Conservation (phyloP, 2,113 vertebrate species). For the Salvelinus alpinus region DNA sequence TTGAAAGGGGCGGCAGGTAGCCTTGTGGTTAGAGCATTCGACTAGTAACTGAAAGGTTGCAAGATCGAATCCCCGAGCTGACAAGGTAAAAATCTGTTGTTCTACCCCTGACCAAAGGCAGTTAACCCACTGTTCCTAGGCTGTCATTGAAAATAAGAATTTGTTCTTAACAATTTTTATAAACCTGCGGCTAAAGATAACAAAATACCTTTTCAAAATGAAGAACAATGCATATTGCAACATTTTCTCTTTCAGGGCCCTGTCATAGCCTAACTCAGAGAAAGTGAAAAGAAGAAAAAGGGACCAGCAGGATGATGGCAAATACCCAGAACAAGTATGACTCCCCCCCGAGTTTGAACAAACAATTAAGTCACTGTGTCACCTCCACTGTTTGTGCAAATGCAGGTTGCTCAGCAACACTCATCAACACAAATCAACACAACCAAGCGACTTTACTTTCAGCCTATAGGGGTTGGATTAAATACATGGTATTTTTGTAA, state of each 20-base stretch:
- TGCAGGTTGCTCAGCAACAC: constrained; percentile 36
- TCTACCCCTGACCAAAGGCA: too few relatives aligned
- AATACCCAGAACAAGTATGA: constrained; percentile 34
- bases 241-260: neutral
- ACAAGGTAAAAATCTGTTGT: too few relatives aligned
- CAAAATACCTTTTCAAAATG: neutral
- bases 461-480: neutral
- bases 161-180: constrained; percentile 1
- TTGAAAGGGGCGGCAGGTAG: too few relatives aligned
- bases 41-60: too few relatives aligned
- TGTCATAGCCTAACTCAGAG: neutral
- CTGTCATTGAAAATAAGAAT: too few relatives aligned
- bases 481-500: neutral
- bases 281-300: neutral
- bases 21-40: too few relatives aligned
- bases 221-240: neutral
- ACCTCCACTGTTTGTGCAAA: constrained; percentile 14
- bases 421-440: constrained; percentile 32
- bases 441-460: neutral
- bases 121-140: too few relatives aligned
- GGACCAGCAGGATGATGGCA: neutral
- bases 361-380: constrained; percentile 27
- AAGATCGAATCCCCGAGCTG: too few relatives aligned
- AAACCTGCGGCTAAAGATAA: constrained; percentile 7
- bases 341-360: constrained; percentile 37